Percentiles rank a stretch among this genome's conserved stretches.
phyloP scores from a whole-genome alignment of 2,888 invertebrate genomes.

The Drosophila kanekoi region DNA sequence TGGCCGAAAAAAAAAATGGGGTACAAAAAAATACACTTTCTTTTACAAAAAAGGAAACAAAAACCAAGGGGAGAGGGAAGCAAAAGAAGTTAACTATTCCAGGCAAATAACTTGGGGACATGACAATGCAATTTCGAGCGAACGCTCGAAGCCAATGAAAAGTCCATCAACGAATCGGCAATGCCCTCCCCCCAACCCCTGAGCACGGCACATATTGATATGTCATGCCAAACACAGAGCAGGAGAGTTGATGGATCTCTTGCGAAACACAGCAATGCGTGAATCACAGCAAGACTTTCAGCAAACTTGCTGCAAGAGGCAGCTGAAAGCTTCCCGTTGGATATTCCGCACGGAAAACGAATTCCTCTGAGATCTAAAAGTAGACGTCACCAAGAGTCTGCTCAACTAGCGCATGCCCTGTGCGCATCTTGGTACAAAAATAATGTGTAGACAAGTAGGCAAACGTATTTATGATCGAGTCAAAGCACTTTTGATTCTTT shows the following conservation, averaged over 20 bases:
- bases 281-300: conserved; percentile 16
- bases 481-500: too few species aligned
- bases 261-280: conserved; percentile 16
- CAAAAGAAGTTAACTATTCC: conserved; percentile 25
- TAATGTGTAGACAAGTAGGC: too few species aligned
- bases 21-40: too few species aligned
- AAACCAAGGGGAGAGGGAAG: background rate
- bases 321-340: background rate
- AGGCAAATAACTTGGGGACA: conserved; percentile 74
- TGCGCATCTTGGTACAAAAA: too few species aligned
- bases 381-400: too few species aligned
- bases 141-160: conserved; percentile 57
- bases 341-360: background rate
- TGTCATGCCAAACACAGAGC: conserved; percentile 1
- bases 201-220: conserved; percentile 1
- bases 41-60: background rate
- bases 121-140: conserved; percentile 72
- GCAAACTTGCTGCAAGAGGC: background rate
- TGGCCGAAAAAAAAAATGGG: too few species aligned
- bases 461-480: too few species aligned
- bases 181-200: background rate
- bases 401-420: background rate
- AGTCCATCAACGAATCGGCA: conserved; percentile 43
- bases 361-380: background rate
- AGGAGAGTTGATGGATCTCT: conserved; percentile 29